Evolutionary conservation across 2,888 invertebrate species (phyloP).

Genomic region (Diarsia rubi): DNA sequence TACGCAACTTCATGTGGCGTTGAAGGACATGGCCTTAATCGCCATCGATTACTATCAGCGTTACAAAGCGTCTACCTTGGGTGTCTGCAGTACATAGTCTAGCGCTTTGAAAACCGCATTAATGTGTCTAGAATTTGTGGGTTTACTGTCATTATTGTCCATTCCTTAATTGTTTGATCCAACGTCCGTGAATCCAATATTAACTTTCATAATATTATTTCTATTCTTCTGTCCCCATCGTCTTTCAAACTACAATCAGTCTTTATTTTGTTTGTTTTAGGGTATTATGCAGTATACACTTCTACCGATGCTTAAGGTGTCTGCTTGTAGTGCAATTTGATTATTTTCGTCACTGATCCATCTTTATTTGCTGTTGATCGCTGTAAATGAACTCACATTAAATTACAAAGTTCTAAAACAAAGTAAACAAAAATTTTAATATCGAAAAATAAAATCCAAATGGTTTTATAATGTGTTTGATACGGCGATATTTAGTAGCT

Average conservation of each 20-base stretch:
- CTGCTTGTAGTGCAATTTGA: not conserved
- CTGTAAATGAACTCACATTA: not conserved
- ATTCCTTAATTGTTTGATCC: not conserved
- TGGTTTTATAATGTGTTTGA: slow-evolving; percentile 48
- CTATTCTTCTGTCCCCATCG: not conserved
- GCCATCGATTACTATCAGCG: slow-evolving; percentile 54
- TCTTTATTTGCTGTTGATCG: not conserved
- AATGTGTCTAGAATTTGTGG: not conserved
- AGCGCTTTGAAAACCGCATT: not conserved
- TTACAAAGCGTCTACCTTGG: slow-evolving; percentile 38
- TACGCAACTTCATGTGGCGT: slow-evolving; percentile 46
- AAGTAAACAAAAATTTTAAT: not conserved
- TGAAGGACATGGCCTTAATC: slow-evolving; percentile 56
- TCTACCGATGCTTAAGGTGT: not conserved
- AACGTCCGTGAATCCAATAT: no score
- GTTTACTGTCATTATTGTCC: not conserved
- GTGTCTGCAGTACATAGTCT: slow-evolving; percentile 37
- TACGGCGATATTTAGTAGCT: slow-evolving; percentile 50
- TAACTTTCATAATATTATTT: not conserved
- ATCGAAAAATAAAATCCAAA: slow-evolving; percentile 11
- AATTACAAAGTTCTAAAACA: not conserved
- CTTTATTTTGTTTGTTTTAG: not conserved
- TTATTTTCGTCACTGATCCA: not conserved
- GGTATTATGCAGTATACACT: not conserved
- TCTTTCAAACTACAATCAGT: not conserved